Evolutionary conservation across 37 sponge, comb jelly and placozoan genomes (phyloP).

Genomic region (Ianthella basta): DNA sequence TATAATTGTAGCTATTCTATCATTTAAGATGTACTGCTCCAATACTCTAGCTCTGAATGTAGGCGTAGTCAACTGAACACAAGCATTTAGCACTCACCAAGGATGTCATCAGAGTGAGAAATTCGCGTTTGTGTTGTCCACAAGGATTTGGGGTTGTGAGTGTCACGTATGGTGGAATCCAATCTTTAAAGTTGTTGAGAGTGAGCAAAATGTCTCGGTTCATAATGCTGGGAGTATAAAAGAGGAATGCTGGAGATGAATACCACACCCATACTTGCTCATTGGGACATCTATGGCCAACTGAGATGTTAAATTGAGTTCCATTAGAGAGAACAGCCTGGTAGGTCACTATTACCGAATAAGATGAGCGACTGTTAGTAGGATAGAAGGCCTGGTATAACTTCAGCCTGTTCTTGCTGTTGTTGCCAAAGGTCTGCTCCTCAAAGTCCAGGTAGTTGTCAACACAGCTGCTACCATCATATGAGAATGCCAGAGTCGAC

Average conservation of each 20-base stretch:
- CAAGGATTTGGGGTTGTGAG: background rate
- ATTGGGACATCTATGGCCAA: background rate
- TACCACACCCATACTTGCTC: background rate
- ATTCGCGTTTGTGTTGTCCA: background rate
- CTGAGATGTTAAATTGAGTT: background rate
- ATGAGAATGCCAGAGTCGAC: too few species aligned
- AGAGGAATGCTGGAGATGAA: background rate
- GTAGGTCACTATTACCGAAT: background rate
- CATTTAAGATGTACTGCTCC: too few species aligned
- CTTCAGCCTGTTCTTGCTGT: background rate
- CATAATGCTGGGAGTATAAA: background rate
- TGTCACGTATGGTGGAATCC: background rate
- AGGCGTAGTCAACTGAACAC: too few species aligned
- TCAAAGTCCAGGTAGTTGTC: conserved; percentile 1
- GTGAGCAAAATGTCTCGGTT: background rate
- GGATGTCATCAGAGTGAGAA: background rate
- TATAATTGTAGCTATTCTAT: too few species aligned
- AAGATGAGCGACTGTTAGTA: background rate
- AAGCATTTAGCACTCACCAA: background rate
- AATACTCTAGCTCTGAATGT: too few species aligned
- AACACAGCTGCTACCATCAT: background rate
- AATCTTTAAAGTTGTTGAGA: background rate
- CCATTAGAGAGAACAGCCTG: background rate
- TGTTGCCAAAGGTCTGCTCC: conserved; percentile 4
- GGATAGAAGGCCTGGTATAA: background rate